phyloP scores from a whole-genome alignment of 2,888 invertebrate species.

The Drosophila vallismaia region DNA sequence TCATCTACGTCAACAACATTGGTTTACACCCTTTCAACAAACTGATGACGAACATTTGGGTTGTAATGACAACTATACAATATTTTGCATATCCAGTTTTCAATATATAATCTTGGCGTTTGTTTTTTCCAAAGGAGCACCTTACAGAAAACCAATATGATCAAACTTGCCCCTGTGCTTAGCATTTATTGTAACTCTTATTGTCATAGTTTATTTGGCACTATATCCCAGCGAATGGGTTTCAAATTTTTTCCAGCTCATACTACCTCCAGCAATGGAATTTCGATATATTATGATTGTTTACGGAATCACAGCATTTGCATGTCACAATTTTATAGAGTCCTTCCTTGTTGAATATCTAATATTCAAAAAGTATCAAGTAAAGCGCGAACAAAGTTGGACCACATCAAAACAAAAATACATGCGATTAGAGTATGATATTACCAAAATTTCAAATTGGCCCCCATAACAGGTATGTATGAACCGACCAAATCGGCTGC shows the following conservation, averaged over 20 bases:
- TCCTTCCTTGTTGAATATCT: constrained; percentile 86
- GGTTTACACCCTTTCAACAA: constrained; percentile 82
- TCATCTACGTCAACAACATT: constrained; percentile 80
- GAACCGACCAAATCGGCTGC: constrained; percentile 81
- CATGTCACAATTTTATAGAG: constrained; percentile 86
- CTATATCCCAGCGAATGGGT: constrained; percentile 88
- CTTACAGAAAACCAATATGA: constrained; percentile 93
- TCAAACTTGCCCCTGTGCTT: constrained; percentile 91
- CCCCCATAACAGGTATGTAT: constrained; percentile 85
- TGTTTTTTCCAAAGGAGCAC: constrained; percentile 95
- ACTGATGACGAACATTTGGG: constrained; percentile 85
- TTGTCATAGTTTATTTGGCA: constrained; percentile 88
- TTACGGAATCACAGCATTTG: constrained; percentile 85
- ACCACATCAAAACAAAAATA: constrained; percentile 87
- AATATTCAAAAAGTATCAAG: constrained; percentile 85
- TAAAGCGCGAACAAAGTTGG: constrained; percentile 85
- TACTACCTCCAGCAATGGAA: constrained; percentile 87
- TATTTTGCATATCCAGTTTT: constrained; percentile 94
- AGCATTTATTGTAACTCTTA: constrained; percentile 88
- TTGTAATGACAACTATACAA: constrained; percentile 93
- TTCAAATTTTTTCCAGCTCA: constrained; percentile 87
- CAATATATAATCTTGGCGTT: constrained; percentile 95
- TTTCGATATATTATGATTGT: constrained; percentile 85
- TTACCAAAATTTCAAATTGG: constrained; percentile 87
- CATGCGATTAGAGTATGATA: constrained; percentile 86